phyloP scores from a whole-genome alignment of 2,797 vertebrate species.

The Leptatherina wallacei region DNA sequence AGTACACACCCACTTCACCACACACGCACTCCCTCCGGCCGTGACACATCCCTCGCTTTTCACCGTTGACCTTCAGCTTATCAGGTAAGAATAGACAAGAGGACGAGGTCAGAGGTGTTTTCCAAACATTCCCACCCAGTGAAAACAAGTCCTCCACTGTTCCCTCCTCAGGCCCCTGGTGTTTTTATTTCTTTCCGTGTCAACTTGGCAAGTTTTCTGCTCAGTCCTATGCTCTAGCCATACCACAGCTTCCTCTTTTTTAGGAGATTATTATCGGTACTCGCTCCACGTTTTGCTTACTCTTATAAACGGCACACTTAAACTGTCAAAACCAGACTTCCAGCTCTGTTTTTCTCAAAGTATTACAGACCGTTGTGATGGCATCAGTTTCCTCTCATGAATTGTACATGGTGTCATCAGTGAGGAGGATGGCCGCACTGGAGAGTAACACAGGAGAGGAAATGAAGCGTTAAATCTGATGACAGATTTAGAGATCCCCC shows the following conservation, averaged over 20 bases:
- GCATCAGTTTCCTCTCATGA: conserved; percentile 66
- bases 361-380: neutral
- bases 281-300: neutral
- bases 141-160: conserved; percentile 31
- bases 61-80: conserved; percentile 48
- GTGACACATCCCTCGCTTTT: conserved; percentile 45
- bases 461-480: conserved; percentile 59
- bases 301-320: conserved; percentile 3
- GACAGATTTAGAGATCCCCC: conserved; percentile 45
- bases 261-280: conserved; percentile 11
- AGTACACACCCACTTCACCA: conserved; percentile 7
- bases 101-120: conserved; percentile 42
- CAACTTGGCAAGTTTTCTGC: conserved; percentile 29
- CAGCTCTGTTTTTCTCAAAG: conserved; percentile 2
- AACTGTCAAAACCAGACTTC: conserved; percentile 3
- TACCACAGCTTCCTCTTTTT: conserved; percentile 32
- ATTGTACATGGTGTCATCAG: conserved; percentile 60
- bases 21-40: neutral
- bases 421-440: conserved; percentile 67
- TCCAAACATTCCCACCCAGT: conserved; percentile 56
- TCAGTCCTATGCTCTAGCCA: neutral
- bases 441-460: conserved; percentile 52
- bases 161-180: neutral
- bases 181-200: conserved; percentile 39
- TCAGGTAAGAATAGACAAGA: conserved; percentile 52